Percentiles rank a stretch among this genome's conserved stretches.
These are phyloP conservation scores for Enteromius trimaculatus DNA, from an alignment of 2,797 vertebrate genomes.

Conservation along the genomic window DNA sequence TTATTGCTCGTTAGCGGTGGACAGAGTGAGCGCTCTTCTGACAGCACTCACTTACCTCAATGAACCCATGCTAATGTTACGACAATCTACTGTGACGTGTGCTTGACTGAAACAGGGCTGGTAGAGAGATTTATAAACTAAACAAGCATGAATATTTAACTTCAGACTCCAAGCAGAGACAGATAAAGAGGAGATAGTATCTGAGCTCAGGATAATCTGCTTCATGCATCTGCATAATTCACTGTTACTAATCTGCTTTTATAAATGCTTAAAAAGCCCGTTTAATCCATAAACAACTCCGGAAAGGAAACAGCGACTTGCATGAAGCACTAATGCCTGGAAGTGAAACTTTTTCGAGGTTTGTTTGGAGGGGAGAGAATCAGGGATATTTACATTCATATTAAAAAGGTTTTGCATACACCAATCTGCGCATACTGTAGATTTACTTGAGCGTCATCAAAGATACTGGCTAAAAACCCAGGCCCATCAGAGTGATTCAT, in stretches of 20 bases:
- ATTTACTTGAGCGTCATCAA: background rate
- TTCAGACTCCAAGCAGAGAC: constrained; percentile 72
- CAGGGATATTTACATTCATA: constrained; percentile 31
- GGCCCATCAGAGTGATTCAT: background rate
- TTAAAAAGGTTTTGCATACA: constrained; percentile 36
- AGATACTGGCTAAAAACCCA: background rate
- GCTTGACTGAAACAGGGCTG: constrained; percentile 19
- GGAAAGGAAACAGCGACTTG: constrained; percentile 67
- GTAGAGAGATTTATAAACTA: constrained; percentile 70
- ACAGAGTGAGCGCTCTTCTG: constrained; percentile 2
- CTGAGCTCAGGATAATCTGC: constrained; percentile 78
- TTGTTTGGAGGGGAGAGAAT: constrained; percentile 47
- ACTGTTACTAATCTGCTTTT: constrained; percentile 82
- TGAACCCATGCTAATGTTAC: constrained; percentile 26
- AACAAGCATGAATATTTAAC: constrained; percentile 70
- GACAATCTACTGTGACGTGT: constrained; percentile 21
- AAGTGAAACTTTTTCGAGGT: constrained; percentile 56
- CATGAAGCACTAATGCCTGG: constrained; percentile 65
- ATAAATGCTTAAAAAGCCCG: constrained; percentile 65
- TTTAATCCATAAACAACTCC: constrained; percentile 76
- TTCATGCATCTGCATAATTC: constrained; percentile 84
- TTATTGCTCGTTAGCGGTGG: background rate
- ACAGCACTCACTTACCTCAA: constrained; percentile 15
- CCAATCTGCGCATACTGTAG: background rate
- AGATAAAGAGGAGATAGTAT: constrained; percentile 70